These are phyloP conservation scores for Meliscaeva auricollis DNA, from an alignment of 2,888 invertebrate genomes.

Conservation along the genomic window DNA sequence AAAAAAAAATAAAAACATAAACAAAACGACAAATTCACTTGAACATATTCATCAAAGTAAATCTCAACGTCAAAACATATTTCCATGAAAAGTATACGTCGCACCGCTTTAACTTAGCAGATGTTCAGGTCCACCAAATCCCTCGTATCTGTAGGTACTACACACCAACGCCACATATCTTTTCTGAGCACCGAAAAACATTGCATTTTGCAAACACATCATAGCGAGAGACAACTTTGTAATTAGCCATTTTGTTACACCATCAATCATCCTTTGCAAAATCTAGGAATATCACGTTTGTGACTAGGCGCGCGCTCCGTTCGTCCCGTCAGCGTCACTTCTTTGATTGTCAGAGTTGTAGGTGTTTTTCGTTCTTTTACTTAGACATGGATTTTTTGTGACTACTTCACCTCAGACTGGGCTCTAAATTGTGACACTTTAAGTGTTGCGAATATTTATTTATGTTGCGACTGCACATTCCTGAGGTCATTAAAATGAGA, in stretches of 20 bases:
- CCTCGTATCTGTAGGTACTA: slow-evolving; percentile 8
- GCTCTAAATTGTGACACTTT: slow-evolving; percentile 70
- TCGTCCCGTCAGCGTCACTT: slow-evolving; percentile 46
- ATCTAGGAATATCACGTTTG: slow-evolving; percentile 40
- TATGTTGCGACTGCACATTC: slow-evolving; percentile 72
- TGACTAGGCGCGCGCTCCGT: slow-evolving; percentile 40
- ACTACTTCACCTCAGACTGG: slow-evolving; percentile 53
- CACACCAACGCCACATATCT: background rate
- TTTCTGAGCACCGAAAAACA: slow-evolving; percentile 7
- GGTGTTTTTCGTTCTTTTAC: slow-evolving; percentile 55
- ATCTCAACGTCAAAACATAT: slow-evolving; percentile 61
- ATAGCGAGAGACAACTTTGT: slow-evolving; percentile 66
- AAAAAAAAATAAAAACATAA: background rate
- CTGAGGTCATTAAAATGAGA: slow-evolving; percentile 64
- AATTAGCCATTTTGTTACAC: slow-evolving; percentile 75
- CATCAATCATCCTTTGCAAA: slow-evolving; percentile 69
- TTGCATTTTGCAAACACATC: slow-evolving; percentile 69
- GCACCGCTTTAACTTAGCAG: slow-evolving; percentile 45
- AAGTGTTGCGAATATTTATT: slow-evolving; percentile 75
- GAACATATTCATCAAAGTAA: slow-evolving; percentile 69
- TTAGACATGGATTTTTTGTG: no score
- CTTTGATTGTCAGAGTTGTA: slow-evolving; percentile 68
- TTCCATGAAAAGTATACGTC: slow-evolving; percentile 60
- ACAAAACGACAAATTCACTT: no score
- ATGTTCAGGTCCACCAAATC: slow-evolving; percentile 66